These are phyloP conservation scores for Clarias laeviceps DNA, from an alignment of 2,797 vertebrate genomes.

Conservation along the genomic window DNA sequence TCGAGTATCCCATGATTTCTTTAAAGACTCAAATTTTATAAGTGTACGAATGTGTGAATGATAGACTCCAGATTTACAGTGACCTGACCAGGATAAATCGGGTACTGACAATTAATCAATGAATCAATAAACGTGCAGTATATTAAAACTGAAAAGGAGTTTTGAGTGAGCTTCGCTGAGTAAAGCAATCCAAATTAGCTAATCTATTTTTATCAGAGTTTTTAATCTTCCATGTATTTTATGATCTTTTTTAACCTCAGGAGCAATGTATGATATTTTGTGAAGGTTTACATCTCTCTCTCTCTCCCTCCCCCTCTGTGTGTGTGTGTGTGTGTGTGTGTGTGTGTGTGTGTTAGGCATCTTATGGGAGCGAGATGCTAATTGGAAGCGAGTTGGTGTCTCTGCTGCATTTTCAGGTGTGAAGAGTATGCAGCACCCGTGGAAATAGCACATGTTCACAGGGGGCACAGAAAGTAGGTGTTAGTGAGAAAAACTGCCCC, in stretches of 20 bases:
- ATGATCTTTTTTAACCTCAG: conserved; percentile 16
- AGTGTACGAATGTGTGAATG: neutral
- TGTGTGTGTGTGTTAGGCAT: conserved; percentile 16
- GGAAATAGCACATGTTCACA: conserved; percentile 64
- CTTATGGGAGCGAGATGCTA: conserved; percentile 77
- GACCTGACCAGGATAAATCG: neutral
- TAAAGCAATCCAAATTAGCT: neutral
- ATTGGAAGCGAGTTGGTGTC: conserved; percentile 79
- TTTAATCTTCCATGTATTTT: conserved; percentile 10
- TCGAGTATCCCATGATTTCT: neutral
- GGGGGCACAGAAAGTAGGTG: conserved; percentile 46
- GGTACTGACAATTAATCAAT: neutral
- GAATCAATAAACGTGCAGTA: neutral
- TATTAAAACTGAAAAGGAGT: neutral
- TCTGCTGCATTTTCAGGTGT: conserved; percentile 81
- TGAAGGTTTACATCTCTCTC: conserved; percentile 8
- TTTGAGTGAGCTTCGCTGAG: neutral
- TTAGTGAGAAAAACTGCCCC: conserved; percentile 44
- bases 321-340: conserved; percentile 15
- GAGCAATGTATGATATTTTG: conserved; percentile 15
- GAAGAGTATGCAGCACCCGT: conserved; percentile 77
- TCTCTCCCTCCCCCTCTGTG: neutral
- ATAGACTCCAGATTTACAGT: neutral
- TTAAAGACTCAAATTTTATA: neutral
- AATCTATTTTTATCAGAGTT: neutral